Percentiles rank a stretch among this genome's conserved stretches.
phyloP scores from a whole-genome alignment of 2,113 vertebrate genomes.

The Apeltes quadracus region DNA sequence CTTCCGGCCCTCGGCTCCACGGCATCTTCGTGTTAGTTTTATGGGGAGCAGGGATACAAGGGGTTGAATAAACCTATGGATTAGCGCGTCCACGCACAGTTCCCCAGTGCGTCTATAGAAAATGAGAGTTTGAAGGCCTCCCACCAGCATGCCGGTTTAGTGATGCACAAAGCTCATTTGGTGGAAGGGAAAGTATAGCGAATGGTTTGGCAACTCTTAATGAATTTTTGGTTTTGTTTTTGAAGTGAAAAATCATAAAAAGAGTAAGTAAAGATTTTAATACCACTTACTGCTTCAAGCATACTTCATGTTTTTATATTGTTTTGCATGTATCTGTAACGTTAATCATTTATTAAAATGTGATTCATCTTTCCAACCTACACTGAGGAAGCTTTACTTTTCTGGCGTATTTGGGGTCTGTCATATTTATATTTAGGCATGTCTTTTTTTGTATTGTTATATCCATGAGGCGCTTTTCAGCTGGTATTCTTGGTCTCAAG shows the following conservation, averaged over 20 bases:
- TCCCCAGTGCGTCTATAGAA: constrained; percentile 47
- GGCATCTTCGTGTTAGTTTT: constrained; percentile 59
- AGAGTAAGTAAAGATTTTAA: background rate
- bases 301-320: background rate
- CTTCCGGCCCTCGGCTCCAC: constrained; percentile 63
- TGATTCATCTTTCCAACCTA: background rate
- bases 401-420: background rate
- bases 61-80: constrained; percentile 68
- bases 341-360: background rate
- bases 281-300: background rate
- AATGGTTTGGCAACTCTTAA: constrained; percentile 16
- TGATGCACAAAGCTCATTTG: constrained; percentile 18
- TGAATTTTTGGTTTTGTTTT: constrained; percentile 7
- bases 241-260: background rate
- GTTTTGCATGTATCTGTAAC: background rate
- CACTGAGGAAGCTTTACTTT: too few species aligned
- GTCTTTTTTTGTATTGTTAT: background rate
- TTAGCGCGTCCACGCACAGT: constrained; percentile 38
- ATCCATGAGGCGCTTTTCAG: background rate
- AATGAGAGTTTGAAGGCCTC: constrained; percentile 2
- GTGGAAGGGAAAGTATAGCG: constrained; percentile 22
- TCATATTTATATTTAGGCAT: background rate
- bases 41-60: constrained; percentile 43
- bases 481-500: background rate
- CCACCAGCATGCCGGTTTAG: constrained; percentile 5